Evolutionary conservation across 1,140 invertebrate species (phyloP), one percentile per base, ranked within the genome.

Genomic region (Pachypeltis micranthus): DNA sequence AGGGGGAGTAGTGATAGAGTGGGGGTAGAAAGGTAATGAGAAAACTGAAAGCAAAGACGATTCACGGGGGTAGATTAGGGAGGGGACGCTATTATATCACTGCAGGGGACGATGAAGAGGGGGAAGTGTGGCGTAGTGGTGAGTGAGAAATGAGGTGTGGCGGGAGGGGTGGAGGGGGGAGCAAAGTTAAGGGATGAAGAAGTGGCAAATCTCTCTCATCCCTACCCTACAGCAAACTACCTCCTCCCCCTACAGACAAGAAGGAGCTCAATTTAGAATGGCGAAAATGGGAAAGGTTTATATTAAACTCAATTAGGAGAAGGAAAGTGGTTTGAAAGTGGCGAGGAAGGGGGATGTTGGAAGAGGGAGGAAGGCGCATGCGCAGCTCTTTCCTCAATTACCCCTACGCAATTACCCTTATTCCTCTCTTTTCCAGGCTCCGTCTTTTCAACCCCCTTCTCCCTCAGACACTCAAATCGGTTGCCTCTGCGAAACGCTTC

Each of bases 201-300:
- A 21, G 47, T 10, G 47, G 4, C 4, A 21, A 21, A 21, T 4
- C 10, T 4, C 47, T 21, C 21, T 21, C 47, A 10, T 51, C 47
- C 47, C 10, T 10, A 3, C 10, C 4, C 12, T n/a, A n/a, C n/a
- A n/a, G n/a, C n/a, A n/a, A n/a, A n/a, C n/a, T n/a, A n/a, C n/a
- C n/a, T n/a, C n/a, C n/a, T n/a, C n/a, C n/a, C n/a, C n/a, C n/a
- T n/a, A n/a, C n/a, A n/a, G n/a, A n/a, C n/a, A 51, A 23, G 21
- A 51, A 24, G 44, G n/a, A 28, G 27, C 57, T 59, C 27, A 59
- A 10, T 34, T 34, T 59, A 31, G 31, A 59, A 34, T 59, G 57
- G 31, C 26, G 57, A 31, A 59, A 59, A 31, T 59, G 27, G 47
- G 47, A 51, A 59, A 59, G 57, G 57, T 34, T 59, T 59, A 59